Base-by-base conservation (phyloP, 1,140 invertebrate species). In the Mya arenaria region DNA sequence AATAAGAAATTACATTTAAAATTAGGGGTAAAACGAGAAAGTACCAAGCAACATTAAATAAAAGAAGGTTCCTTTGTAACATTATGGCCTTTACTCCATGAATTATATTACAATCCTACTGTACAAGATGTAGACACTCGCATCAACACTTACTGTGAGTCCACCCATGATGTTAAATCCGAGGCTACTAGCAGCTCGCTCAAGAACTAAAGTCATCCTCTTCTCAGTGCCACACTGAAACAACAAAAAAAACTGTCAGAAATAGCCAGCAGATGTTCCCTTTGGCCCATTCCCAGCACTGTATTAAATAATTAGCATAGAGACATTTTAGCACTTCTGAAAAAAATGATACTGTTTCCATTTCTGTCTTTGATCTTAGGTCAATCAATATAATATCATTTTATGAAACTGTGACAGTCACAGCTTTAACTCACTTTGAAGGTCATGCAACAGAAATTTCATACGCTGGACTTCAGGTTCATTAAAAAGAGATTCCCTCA, bases 121-220 rank as follows among this genome's bases (percentile, higher is more conserved):
- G n/a, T n/a, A n/a, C n/a, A n/a, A n/a, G n/a, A n/a, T n/a, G n/a
- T n/a, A n/a, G n/a, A n/a, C n/a, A n/a, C n/a, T n/a, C n/a, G n/a
- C n/a, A n/a, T n/a, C n/a, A n/a, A 32, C 41, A 44, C 75, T 79
- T 79, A 79, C 75, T 65, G 32, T 32, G 3, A 82, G 48, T 28
- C 79, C 79, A 25, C 79, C 79, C 79, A 82, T 82, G 79, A 82
- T 82, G 58, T 82, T 82, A 65, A 82, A 82, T 73, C 79, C 79
- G 13, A 82, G 69, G n/a, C 56, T 63, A 10, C 79, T 69, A 13
- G 39, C 44, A 8, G 25, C 69, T 28, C 79, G 25, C 56, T 82
- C 79, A 32, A 82, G 48, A 10, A 82, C 71, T 32, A 82, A 41
- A 15, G 60, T 82, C 60, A 73, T 41, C 28, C 56, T 73, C 44